A percentile compares a stretch with the other conserved stretches of the same genome.
phyloP scores from a whole-genome alignment of 2,888 invertebrate genomes.

The Mimas tiliae region DNA sequence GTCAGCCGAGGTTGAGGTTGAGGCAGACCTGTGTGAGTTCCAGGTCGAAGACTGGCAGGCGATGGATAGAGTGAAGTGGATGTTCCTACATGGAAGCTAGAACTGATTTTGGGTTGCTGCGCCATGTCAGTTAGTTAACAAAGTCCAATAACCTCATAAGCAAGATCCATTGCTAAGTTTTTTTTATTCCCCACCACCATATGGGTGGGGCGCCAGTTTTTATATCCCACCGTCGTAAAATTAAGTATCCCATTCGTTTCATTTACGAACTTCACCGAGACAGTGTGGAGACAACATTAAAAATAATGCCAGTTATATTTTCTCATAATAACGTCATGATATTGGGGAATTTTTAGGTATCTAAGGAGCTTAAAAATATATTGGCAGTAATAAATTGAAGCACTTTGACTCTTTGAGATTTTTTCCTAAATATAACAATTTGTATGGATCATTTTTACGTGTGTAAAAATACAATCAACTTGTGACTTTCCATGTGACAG shows the following conservation, averaged over 20 bases:
- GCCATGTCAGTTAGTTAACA: neutral
- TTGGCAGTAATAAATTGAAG: neutral
- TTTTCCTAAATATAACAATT: no score
- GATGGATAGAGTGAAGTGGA: no score
- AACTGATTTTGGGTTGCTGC: no score
- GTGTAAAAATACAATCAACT: no score
- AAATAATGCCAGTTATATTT: conserved; percentile 14
- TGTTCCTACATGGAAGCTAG: no score
- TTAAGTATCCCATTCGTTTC: conserved; percentile 22
- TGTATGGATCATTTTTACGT: no score
- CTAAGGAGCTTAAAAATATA: neutral
- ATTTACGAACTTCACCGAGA: conserved; percentile 17
- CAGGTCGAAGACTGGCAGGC: no score
- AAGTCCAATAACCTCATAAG: neutral
- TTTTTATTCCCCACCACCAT: conserved; percentile 4
- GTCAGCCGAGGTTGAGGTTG: no score
- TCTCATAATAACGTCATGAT: conserved; percentile 4
- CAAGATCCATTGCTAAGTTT: neutral
- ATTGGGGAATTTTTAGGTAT: neutral
- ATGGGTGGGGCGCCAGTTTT: conserved; percentile 11
- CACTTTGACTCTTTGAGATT: neutral
- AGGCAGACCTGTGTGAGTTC: no score
- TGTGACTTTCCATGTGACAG: no score
- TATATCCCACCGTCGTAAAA: conserved; percentile 6
- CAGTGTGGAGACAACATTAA: conserved; percentile 14